phyloP scores from a whole-genome alignment of 2,113 vertebrate genomes.

The Lichenostomus cassidix region DNA sequence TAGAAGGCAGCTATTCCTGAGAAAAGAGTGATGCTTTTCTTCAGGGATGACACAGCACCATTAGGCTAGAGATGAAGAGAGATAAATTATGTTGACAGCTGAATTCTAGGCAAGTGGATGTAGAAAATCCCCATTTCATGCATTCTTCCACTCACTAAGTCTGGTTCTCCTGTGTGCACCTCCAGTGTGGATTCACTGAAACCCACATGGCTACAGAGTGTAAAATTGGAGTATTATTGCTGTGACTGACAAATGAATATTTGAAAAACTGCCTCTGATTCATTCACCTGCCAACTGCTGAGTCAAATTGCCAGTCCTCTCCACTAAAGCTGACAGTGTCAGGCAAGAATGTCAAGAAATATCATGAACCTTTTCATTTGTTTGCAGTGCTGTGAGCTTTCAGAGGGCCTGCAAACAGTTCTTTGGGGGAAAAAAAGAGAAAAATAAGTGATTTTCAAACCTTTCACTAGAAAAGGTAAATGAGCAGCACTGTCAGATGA shows the following conservation, averaged over 20 bases:
- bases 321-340: not conserved
- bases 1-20: not conserved
- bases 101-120: not conserved
- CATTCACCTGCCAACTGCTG: not conserved
- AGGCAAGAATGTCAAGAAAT: not conserved
- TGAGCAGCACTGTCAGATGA: not conserved
- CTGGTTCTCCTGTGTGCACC: not conserved
- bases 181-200: not conserved
- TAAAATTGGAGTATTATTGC: not conserved
- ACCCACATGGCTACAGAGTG: not conserved
- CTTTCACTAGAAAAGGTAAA: not conserved
- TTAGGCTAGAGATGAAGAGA: not conserved
- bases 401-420: not conserved
- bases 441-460: not conserved
- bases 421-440: fast-evolving
- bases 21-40: not conserved
- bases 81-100: not conserved
- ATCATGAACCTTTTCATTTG: not conserved
- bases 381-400: not conserved
- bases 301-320: not conserved
- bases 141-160: not conserved
- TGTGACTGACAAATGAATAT: not conserved
- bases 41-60: not conserved
- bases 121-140: not conserved
- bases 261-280: not conserved